phyloP scores from a whole-genome alignment of 2,113 vertebrate genomes.

The Malurus melanocephalus region DNA sequence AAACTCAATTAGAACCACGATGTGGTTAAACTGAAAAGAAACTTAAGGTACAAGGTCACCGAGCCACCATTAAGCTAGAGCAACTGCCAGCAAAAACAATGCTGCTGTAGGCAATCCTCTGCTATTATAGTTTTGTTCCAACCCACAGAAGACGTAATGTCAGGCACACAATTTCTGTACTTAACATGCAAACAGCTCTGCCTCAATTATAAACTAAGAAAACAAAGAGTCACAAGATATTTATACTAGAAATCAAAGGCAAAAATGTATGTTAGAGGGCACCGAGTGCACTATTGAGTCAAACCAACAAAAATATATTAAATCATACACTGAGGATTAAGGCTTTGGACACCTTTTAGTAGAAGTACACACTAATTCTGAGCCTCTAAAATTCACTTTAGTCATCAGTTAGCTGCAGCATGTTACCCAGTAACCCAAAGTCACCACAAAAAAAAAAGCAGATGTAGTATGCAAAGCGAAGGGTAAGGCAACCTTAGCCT shows the following conservation, averaged over 20 bases:
- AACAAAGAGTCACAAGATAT: background rate
- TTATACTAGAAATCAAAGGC: constrained; percentile 3
- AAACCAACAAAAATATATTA: background rate
- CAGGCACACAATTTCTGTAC: constrained; percentile 29
- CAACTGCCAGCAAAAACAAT: constrained; percentile 53
- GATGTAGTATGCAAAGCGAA: background rate
- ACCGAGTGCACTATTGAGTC: background rate
- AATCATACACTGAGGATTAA: background rate
- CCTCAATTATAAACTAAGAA: constrained; percentile 37
- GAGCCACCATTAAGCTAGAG: constrained; percentile 30
- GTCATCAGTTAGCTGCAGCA: background rate
- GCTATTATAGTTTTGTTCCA: constrained; percentile 13
- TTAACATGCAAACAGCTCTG: constrained; percentile 37
- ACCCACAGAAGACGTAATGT: constrained; percentile 4
- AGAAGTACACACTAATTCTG: background rate
- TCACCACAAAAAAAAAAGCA: background rate
- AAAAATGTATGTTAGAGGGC: background rate
- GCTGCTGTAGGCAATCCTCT: constrained; percentile 35
- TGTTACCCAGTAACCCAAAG: background rate
- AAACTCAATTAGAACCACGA: background rate
- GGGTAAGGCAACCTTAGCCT: background rate
- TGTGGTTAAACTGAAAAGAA: constrained; percentile 27
- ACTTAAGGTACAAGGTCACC: constrained; percentile 50
- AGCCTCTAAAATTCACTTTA: background rate
- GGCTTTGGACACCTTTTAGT: background rate